These are phyloP conservation scores for Microdon myrmicae DNA, from an alignment of 2,888 invertebrate genomes.

Conservation along the genomic window DNA sequence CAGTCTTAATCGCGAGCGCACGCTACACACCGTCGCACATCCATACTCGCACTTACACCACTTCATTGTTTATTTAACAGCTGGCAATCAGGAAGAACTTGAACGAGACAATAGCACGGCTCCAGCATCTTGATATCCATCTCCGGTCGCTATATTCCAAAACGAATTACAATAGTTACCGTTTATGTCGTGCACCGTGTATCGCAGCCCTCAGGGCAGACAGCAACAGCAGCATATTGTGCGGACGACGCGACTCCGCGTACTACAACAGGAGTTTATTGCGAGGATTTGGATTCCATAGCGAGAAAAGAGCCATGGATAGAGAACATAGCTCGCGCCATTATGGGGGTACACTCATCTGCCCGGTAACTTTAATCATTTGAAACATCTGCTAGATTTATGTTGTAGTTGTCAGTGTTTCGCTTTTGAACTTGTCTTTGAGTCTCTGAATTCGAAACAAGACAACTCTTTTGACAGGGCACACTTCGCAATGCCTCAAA, in stretches of 20 bases:
- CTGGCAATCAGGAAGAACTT: slow-evolving; percentile 44
- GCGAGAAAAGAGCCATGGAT: slow-evolving; percentile 35
- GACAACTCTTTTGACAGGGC: slow-evolving; percentile 43
- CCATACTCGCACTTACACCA: slow-evolving; percentile 24
- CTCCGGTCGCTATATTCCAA: slow-evolving; percentile 16
- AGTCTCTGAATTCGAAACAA: slow-evolving; percentile 34
- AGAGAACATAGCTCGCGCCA: slow-evolving; percentile 3
- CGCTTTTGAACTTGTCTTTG: slow-evolving; percentile 18
- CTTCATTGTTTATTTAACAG: slow-evolving; percentile 47
- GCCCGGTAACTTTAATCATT: slow-evolving; percentile 28
- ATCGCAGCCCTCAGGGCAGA: slow-evolving; percentile 18
- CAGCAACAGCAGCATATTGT: slow-evolving; percentile 16
- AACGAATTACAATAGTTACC: slow-evolving; percentile 49
- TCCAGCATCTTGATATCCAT: slow-evolving; percentile 21
- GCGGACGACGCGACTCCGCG: slow-evolving; percentile 14
- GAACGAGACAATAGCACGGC: slow-evolving; percentile 42
- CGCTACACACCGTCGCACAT: not conserved
- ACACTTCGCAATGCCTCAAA: slow-evolving; percentile 15
- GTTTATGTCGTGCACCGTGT: slow-evolving; percentile 50
- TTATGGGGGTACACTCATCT: slow-evolving; percentile 21
- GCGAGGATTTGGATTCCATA: slow-evolving; percentile 47
- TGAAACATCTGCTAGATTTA: slow-evolving; percentile 38
- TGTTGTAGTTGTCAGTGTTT: slow-evolving; percentile 30
- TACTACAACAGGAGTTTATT: slow-evolving; percentile 29
- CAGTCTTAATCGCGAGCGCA: slow-evolving; percentile 19